Evolutionary conservation across 1,140 invertebrate genomes (phyloP).

Genomic region (Bursaphelenchus mucronatus): DNA sequence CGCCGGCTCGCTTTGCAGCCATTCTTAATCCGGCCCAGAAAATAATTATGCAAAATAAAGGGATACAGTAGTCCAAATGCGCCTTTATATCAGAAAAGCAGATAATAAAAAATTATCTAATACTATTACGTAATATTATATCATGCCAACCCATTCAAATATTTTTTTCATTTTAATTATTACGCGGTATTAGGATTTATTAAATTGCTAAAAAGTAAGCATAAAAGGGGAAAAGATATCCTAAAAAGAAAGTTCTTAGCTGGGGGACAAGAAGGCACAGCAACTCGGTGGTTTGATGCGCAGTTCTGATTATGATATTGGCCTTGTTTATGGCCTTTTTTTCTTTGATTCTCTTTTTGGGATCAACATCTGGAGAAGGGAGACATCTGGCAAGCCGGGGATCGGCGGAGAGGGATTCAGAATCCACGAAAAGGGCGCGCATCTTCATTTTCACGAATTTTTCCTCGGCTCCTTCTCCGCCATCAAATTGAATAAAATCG

Average conservation of each 20-base stretch:
- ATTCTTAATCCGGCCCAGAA: no score
- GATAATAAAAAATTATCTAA: no score
- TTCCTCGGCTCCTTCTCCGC: constrained; percentile 33
- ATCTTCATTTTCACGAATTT: constrained; percentile 39
- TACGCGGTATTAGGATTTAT: background rate
- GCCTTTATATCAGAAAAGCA: no score
- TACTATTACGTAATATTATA: no score
- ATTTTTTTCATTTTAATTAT: no score
- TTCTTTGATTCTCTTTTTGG: constrained; percentile 16
- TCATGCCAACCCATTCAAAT: no score
- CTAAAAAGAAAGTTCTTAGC: constrained; percentile 22
- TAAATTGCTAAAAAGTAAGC: constrained; percentile 42
- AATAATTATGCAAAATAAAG: no score
- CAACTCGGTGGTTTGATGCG: constrained; percentile 32
- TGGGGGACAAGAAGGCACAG: constrained; percentile 21
- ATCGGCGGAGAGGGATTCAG: constrained; percentile 12
- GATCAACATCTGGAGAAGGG: background rate
- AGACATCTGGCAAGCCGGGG: background rate
- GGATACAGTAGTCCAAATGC: no score
- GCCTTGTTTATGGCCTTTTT: constrained; percentile 22
- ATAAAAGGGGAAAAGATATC: constrained; percentile 43
- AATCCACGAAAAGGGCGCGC: constrained; percentile 34
- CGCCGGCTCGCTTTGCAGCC: no score
- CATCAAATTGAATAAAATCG: constrained; percentile 39
- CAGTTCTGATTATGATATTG: constrained; percentile 24